Base-by-base conservation (phyloP, 1,140 invertebrate species). In the Acyrthosiphon pisum region DNA sequence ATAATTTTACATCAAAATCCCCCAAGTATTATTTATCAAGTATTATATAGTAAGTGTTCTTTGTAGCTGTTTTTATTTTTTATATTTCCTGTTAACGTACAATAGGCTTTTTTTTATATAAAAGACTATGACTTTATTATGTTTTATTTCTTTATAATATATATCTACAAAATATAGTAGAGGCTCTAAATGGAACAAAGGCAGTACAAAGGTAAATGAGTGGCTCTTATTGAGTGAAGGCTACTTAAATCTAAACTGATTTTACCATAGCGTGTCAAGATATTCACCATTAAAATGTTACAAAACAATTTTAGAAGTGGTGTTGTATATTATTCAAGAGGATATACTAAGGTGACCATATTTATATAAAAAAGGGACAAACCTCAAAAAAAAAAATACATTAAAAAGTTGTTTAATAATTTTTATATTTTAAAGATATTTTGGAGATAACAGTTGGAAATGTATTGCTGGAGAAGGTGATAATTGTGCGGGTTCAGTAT, bases 41-140 rank as follows among this genome's bases (percentile, higher is more conserved):
- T 53, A 20, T 76, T n/a, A 18, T 76, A 76, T 18, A 76, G 2
- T 86, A 89, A 89, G 87, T 56, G 46, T 44, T 30, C 26, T 87
- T 87, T 48, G 9, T 6, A 48, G 26, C 44, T 37, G 23, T 44
- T 90, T 89, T 44, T 90, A 44, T 44, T 68, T 44, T 60, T 60
- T 41, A 44, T 90, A 68, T 68, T 90, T 90, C 11, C 37, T 90
- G 53, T 60, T 44, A 44, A 68, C 30, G 6, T 26, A 89, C 50
- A 89, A 90, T 30, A 60, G 53, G 11, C 7, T 20, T 41, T 90
- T 90, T 30, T 60, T 90, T 90, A 44, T 90, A 20, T 68, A 7
- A 90, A 68, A 90, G 20, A 37, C 26, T 90, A 44, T 90, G 53
- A n/a, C 37, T 90, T 90, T 68, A 68, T 68, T 60, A 90, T 68